phyloP scores from a whole-genome alignment of 2,113 vertebrate genomes.

The Gambusia holbrooki region DNA sequence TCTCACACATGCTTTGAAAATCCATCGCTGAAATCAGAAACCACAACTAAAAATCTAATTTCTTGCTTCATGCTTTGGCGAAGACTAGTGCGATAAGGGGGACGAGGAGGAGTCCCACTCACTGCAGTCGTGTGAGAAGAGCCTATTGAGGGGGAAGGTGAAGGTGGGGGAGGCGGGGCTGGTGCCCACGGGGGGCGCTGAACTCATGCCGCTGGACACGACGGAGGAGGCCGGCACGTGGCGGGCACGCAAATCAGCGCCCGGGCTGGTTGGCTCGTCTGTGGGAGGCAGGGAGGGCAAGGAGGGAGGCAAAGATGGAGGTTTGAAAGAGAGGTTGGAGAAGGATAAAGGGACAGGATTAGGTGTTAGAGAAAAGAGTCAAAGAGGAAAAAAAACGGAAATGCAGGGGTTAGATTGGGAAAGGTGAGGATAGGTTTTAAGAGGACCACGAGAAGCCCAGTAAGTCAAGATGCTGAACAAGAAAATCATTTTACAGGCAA shows the following conservation, averaged over 20 bases:
- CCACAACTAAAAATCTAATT: neutral
- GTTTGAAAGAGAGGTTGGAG: neutral
- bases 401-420: conserved; percentile 42
- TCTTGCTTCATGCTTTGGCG: conserved; percentile 62
- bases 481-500: neutral
- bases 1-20: conserved; percentile 20
- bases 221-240: conserved; percentile 95
- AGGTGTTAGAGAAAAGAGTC: conserved; percentile 56
- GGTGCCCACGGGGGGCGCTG: conserved; percentile 85
- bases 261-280: conserved; percentile 97
- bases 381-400: conserved; percentile 17
- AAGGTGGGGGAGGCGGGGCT: conserved; percentile 92
- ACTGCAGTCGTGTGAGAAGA: conserved; percentile 98
- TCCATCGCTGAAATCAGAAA: neutral
- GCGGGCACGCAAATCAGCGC: conserved; percentile 93
- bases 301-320: conserved; percentile 6
- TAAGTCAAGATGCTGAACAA: neutral
- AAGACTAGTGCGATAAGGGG: neutral
- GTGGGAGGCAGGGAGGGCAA: conserved; percentile 39
- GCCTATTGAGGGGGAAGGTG: conserved; percentile 88
- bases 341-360: conserved; percentile 24
- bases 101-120: conserved; percentile 73
- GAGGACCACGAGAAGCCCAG: conserved; percentile 14
- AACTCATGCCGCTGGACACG: conserved; percentile 95
- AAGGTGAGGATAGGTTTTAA: conserved; percentile 29